Evolutionary conservation across 2,888 invertebrate genomes (phyloP).

Genomic region (Pristionchus entomophagus): DNA sequence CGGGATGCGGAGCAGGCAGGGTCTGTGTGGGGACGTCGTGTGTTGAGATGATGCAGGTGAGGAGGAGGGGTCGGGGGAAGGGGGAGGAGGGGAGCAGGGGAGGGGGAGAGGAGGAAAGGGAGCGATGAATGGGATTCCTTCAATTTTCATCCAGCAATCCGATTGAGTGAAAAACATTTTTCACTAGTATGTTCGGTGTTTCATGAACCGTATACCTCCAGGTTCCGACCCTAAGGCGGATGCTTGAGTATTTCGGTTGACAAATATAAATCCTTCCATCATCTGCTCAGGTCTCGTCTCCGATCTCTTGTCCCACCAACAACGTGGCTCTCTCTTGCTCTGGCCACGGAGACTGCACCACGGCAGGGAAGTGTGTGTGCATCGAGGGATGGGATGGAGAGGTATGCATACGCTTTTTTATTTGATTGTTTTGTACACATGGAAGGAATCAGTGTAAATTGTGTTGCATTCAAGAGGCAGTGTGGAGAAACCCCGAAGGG

Average conservation of each 20-base stretch:
- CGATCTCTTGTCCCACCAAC: constrained; percentile 86
- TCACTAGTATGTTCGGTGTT: too few species aligned
- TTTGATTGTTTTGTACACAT: too few species aligned
- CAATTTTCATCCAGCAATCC: too few species aligned
- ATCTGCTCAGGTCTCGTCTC: constrained; percentile 61
- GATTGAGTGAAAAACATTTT: too few species aligned
- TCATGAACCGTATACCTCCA: too few species aligned
- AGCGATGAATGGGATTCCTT: too few species aligned
- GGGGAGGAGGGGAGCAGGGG: too few species aligned
- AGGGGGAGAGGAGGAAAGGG: neutral
- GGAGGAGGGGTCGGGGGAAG: too few species aligned
- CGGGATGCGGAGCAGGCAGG: constrained; percentile 65
- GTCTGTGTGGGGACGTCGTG: constrained; percentile 65
- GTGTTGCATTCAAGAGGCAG: neutral
- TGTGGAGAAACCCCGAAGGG: neutral
- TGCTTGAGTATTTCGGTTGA: too few species aligned
- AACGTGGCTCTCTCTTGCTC: constrained; percentile 92
- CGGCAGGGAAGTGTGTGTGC: constrained; percentile 81
- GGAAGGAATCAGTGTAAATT: neutral
- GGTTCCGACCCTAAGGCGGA: too few species aligned
- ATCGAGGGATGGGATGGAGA: constrained; percentile 82
- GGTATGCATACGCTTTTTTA: constrained; percentile 45
- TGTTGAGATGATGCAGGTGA: constrained; percentile 63
- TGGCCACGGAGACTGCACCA: constrained; percentile 85
- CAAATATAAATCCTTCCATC: neutral